Base-by-base conservation (phyloP, 2,888 invertebrate genomes). In the Synergus laeviventris region DNA sequence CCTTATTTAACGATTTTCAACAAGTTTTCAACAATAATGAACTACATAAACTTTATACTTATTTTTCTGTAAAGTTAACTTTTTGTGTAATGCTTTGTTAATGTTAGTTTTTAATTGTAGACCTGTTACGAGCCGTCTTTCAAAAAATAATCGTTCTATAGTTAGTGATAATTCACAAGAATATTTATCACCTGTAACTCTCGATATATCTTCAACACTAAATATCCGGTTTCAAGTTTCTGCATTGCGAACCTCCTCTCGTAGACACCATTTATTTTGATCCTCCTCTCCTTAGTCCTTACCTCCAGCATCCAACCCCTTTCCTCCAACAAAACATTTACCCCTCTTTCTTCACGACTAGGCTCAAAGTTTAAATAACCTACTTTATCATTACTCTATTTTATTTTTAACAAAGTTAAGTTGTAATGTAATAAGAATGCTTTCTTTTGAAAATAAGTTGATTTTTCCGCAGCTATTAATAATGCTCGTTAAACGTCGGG, bases 151-250 rank as follows among this genome's bases (percentile, higher is more conserved):
- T 66, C 66, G 66, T 42, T 24, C 45, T 45, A n/a, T n/a, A 31
- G 66, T 42, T 16, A 49, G 66, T 70, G 66, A 49, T 70, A 70
- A 66, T 70, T 70, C 66, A 70, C 45, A n/a, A 14, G 66, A 21
- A 31, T 70, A 70, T 70, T 70, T 70, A 70, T 70, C 66, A 66
- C 66, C 66, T 45, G 14, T 70, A 45, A 31, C 66, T 45, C 45
- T 70, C 66, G 66, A 70, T 70, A 70, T 70, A n/a, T n/a, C n/a
- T 49, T 70, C 45, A n/a, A 70, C 66, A 70, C 66, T 66, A 66
- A 66, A 66, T 66, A 66, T 70, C 66, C 66, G 24, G 45, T 24
- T 70, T 70, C 66, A 66, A 66, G 45, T 49, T 70, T 70, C 66
- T 70, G 16, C 45, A 11, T 56, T 56, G 56, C 21, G 56, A 56